Base-by-base conservation (phyloP, 2,113 vertebrate genomes). In the Tetrax tetrax region DNA sequence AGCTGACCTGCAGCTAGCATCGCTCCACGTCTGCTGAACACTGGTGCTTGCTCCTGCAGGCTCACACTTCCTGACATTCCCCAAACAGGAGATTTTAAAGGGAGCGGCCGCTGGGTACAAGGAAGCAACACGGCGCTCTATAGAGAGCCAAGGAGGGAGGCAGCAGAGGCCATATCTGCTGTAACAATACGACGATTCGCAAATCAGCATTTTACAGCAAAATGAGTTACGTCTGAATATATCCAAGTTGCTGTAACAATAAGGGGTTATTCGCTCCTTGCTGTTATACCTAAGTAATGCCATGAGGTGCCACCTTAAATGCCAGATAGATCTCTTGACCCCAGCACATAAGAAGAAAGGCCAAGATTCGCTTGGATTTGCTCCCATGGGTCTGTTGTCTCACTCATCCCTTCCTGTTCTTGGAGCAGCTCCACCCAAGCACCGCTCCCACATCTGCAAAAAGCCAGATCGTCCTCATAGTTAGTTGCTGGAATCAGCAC, bases 401-500 rank as follows among this genome's bases (percentile, higher is more conserved):
- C 87, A 83, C 41, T 47, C 79, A 70, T 70, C 63, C 59, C 63
- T 95, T 91, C 87, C 91, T 89, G 77, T 60, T 87, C 65, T 54
- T 74, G 33, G 16, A 91, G 33, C 88, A 76, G 28, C 80, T 87
- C 92, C 94, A 96, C 96, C 94, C 86, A 92, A 86, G 83, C 57
- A 89, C 83, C 13, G 2, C 89, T 82, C 92, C 92, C 83, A 95
- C 61, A 87, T 78, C 77, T 96, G 94, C 61, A 57, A 57, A 92
- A 92, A 68, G 61, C 41, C 45, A 78, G 45, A 79, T 69, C 31
- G 37, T 89, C 48, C 13, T 64, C 60, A 74, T 1, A 54, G 37
- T 33, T 17, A 87, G 41, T 4, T 74, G 47, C 51, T 95, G 83
- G 81, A 89, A 85, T 4, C 21, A 63, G 35, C 50, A 16, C n/a